Conservation (phyloP, 92 coral and sea anemone species). For the Actinernus sp. region DNA sequence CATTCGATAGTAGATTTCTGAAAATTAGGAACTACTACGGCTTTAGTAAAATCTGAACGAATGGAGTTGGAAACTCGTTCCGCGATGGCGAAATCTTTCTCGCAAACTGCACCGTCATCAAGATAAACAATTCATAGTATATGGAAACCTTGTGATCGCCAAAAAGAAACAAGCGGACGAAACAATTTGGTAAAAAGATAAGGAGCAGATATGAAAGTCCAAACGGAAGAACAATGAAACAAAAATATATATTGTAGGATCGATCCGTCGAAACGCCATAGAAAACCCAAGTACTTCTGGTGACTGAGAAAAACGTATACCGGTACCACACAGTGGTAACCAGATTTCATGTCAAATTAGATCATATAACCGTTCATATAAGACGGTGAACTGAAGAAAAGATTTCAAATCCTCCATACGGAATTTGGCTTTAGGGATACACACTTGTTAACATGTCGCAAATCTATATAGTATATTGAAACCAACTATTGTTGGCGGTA, state of each 20-base stretch:
- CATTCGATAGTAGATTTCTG: no score
- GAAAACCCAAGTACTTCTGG: constrained; percentile 26
- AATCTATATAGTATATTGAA: not conserved
- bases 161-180: no score
- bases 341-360: constrained; percentile 16
- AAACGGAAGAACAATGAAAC: not conserved
- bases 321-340: constrained; percentile 24
- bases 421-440: not conserved
- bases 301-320: not conserved
- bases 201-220: constrained; percentile 1
- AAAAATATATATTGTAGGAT: not conserved
- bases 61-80: no score
- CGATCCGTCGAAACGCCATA: not conserved
- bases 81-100: no score
- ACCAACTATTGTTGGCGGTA: not conserved
- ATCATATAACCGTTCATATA: constrained; percentile 5
- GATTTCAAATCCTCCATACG: no score
- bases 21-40: no score
- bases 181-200: no score
- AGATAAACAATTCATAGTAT: no score
- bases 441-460: constrained; percentile 4
- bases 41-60: no score
- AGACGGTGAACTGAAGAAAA: not conserved
- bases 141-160: no score
- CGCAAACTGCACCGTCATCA: no score